A percentile compares a stretch with the other conserved stretches of the same genome.
These are phyloP conservation scores for Acanthoscelides obtectus DNA, from an alignment of 2,888 invertebrate species.

Conservation along the genomic window DNA sequence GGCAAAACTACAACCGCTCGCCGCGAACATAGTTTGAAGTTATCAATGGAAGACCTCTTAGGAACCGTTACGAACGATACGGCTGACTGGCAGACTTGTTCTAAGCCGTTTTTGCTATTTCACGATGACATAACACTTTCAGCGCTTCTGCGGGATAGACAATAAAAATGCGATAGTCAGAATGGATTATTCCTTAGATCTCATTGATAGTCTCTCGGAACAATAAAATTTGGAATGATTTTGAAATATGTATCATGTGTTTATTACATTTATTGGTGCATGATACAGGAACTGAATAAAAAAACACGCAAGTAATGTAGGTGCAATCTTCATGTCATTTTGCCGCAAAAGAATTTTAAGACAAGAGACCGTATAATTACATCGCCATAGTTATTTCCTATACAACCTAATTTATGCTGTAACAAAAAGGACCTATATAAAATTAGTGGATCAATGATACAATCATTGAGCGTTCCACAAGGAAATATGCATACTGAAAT, in stretches of 20 bases:
- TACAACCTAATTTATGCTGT: not conserved
- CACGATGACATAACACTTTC: not conserved
- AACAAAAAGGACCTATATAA: not conserved
- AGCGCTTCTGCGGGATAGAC: not conserved
- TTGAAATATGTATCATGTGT: no score
- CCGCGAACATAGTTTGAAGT: not conserved
- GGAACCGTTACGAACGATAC: not conserved
- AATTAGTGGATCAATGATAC: not conserved
- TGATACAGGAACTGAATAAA: no score
- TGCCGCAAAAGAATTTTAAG: no score
- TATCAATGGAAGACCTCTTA: not conserved
- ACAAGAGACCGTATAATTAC: no score
- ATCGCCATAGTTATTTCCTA: not conserved
- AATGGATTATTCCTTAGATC: not conserved
- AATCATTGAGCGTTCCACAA: no score
- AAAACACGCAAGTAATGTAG: no score
- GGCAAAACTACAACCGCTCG: not conserved
- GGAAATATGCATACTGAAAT: no score
- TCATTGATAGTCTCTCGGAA: not conserved
- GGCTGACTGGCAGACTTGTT: not conserved
- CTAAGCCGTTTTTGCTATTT: not conserved
- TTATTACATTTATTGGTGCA: no score
- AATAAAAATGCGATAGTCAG: not conserved
- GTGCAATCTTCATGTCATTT: no score
- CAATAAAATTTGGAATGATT: no score